A percentile compares a stretch with the other conserved stretches of the same genome.
These are phyloP conservation scores for Gracilinanus agilis DNA, from an alignment of 2,113 vertebrate species.

Conservation along the genomic window DNA sequence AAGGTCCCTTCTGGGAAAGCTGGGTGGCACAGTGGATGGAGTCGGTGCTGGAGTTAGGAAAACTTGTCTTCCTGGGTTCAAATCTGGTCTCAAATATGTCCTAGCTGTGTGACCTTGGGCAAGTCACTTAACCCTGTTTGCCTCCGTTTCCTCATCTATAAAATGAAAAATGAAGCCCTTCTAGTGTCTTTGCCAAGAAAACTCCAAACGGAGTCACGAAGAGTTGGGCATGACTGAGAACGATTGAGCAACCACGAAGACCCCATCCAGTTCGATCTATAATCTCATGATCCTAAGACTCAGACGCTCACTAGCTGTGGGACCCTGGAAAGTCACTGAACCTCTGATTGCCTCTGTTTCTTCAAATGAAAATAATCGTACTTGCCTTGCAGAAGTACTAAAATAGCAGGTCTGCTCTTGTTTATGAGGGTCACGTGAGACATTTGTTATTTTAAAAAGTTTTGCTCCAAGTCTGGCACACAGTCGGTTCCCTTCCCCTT, in stretches of 20 bases:
- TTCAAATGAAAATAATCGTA: background rate
- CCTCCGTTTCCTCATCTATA: background rate
- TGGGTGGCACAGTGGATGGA: no score
- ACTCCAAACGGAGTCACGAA: no score
- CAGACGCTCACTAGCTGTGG: no score
- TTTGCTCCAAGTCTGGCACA: background rate
- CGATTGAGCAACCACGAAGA: no score
- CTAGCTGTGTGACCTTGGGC: background rate
- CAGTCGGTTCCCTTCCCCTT: background rate
- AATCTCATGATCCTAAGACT: no score
- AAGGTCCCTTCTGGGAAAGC: background rate
- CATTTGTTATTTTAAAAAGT: no score
- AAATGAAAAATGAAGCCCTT: background rate
- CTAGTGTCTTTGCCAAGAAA: no score
- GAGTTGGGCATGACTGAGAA: no score
- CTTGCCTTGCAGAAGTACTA: background rate
- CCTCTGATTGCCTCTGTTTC: background rate
- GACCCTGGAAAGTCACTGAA: background rate
- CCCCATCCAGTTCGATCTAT: no score
- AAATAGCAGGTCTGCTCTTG: no score
- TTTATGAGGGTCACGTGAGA: background rate
- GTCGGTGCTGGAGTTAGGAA: background rate
- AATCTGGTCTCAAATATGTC: background rate
- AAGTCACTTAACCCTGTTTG: background rate
- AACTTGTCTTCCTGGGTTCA: background rate